These are phyloP conservation scores for Chrysotoxum bicinctum DNA, from an alignment of 2,888 invertebrate species.

Conservation along the genomic window DNA sequence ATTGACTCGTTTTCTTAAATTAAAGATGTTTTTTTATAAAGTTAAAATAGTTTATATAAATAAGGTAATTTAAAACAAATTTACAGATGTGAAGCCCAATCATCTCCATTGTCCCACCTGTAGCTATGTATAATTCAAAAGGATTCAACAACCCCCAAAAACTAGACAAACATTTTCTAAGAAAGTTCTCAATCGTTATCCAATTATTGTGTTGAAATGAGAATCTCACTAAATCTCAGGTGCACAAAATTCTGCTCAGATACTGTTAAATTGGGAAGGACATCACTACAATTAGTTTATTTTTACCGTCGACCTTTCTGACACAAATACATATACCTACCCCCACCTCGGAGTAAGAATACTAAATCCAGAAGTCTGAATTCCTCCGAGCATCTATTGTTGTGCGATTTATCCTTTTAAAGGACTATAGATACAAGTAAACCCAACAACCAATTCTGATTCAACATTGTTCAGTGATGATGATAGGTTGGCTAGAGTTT, in stretches of 20 bases:
- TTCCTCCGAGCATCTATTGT: constrained; percentile 21
- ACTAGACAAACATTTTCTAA: background rate
- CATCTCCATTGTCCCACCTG: constrained; percentile 18
- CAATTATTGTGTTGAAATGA: constrained; percentile 22
- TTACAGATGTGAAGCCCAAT: no score
- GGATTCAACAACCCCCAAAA: constrained; percentile 30
- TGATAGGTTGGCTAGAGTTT: constrained; percentile 53
- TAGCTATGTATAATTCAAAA: constrained; percentile 15
- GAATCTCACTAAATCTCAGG: constrained; percentile 56
- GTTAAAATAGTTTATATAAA: background rate
- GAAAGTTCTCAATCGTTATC: constrained; percentile 33
- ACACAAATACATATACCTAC: background rate
- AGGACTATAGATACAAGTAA: background rate
- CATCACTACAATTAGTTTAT: constrained; percentile 56
- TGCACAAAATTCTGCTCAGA: constrained; percentile 46
- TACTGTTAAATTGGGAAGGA: constrained; percentile 59
- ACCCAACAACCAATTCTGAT: background rate
- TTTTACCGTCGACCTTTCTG: constrained; percentile 53
- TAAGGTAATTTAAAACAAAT: no score
- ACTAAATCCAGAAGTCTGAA: constrained; percentile 9
- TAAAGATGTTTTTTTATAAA: background rate
- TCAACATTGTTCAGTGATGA: background rate
- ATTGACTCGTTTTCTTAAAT: background rate
- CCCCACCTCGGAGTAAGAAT: background rate
- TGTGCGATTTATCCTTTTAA: constrained; percentile 18